Percentiles rank a stretch among this genome's conserved stretches.
phyloP scores from a whole-genome alignment of 2,888 invertebrate species.

The Crossocerus cetratus region DNA sequence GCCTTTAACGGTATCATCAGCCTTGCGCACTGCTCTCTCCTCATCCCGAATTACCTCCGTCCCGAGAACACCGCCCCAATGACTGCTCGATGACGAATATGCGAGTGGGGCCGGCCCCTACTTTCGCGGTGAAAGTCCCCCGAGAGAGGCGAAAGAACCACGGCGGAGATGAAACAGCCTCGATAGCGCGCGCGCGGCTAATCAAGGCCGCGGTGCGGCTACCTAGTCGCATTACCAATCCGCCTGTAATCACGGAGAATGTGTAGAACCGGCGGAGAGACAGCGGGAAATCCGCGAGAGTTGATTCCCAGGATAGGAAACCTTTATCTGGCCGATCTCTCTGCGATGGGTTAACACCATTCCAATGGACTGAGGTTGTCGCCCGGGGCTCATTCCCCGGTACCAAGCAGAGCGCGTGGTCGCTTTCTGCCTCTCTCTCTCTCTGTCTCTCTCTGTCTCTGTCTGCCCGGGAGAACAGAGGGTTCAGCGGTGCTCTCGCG shows the following conservation, averaged over 20 bases:
- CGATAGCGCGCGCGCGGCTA: neutral
- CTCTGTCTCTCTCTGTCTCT: too few species aligned
- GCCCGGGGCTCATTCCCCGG: conserved; percentile 29
- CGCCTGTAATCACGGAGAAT: neutral
- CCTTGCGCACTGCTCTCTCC: too few species aligned
- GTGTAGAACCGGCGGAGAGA: neutral
- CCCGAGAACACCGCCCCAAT: too few species aligned
- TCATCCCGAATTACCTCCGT: too few species aligned
- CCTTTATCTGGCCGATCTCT: conserved; percentile 5
- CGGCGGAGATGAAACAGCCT: neutral
- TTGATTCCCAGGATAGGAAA: neutral
- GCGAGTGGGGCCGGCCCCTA: neutral
- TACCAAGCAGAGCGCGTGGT: conserved; percentile 11
- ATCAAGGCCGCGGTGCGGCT: neutral
- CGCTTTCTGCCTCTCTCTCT: neutral
- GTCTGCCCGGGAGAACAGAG: too few species aligned
- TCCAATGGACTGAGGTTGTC: conserved; percentile 36
- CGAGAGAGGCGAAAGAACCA: neutral
- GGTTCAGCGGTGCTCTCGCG: neutral
- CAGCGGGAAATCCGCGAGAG: neutral
- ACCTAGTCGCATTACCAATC: neutral
- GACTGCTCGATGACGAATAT: neutral
- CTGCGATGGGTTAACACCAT: conserved; percentile 53
- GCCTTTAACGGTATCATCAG: too few species aligned
- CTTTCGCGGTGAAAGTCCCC: neutral